A percentile compares a stretch with the other conserved stretches of the same genome.
These are phyloP conservation scores for Notolabrus celidotus DNA, from an alignment of 2,797 vertebrate species.

Conservation along the genomic window DNA sequence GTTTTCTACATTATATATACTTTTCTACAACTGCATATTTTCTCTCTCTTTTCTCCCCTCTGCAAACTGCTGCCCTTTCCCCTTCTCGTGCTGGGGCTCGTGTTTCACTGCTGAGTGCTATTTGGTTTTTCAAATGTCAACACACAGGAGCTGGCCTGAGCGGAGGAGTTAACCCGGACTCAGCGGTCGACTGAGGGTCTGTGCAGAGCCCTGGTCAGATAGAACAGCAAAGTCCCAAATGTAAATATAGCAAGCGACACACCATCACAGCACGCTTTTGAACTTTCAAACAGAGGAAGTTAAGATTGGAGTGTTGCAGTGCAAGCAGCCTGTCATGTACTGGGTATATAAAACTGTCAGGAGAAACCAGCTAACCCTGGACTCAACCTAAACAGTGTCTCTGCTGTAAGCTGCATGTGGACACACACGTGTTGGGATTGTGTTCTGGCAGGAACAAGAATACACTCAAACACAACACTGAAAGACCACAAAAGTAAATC, in stretches of 20 bases:
- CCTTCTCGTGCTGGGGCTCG: slow-evolving; percentile 44
- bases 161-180: slow-evolving; percentile 60
- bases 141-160: slow-evolving; percentile 61
- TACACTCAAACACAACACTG: slow-evolving; percentile 9
- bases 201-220: slow-evolving; percentile 44
- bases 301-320: slow-evolving; percentile 60
- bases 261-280: slow-evolving; percentile 68
- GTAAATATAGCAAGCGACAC: slow-evolving; percentile 75
- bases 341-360: slow-evolving; percentile 85
- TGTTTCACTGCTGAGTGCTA: slow-evolving; percentile 77
- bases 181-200: slow-evolving; percentile 38
- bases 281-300: slow-evolving; percentile 70
- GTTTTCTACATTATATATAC: slow-evolving; percentile 70
- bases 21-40: slow-evolving; percentile 64
- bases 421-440: slow-evolving; percentile 27
- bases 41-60: slow-evolving; percentile 37
- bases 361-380: slow-evolving; percentile 79
- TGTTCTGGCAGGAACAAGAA: slow-evolving; percentile 20
- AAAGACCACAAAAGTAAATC: neutral
- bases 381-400: slow-evolving; percentile 82
- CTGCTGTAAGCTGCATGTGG: slow-evolving; percentile 35
- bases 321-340: slow-evolving; percentile 64
- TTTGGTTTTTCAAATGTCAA: slow-evolving; percentile 81
- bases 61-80: slow-evolving; percentile 35
- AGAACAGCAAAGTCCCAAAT: slow-evolving; percentile 61